These are phyloP conservation scores for Drosophila aldrichi DNA, from an alignment of 2,888 invertebrate genomes.

Conservation along the genomic window DNA sequence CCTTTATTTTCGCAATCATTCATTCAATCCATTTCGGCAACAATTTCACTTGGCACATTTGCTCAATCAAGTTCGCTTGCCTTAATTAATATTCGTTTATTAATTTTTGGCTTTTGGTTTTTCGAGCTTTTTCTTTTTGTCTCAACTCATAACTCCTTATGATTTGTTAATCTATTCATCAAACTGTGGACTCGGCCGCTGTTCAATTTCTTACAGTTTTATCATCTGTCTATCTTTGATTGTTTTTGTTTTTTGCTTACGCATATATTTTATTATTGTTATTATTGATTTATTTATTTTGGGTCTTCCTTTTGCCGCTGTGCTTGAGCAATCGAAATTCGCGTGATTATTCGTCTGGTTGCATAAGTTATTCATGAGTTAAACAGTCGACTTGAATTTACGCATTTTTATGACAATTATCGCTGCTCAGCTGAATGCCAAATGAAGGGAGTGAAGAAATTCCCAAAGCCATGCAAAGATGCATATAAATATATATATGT, in stretches of 20 bases:
- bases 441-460: conserved; percentile 51
- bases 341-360: conserved; percentile 34
- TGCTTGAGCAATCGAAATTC: conserved; percentile 47
- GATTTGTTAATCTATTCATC: conserved; percentile 49
- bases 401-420: conserved; percentile 47
- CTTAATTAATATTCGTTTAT: conserved; percentile 47
- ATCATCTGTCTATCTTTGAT: conserved; percentile 9
- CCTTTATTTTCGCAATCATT: conserved; percentile 29
- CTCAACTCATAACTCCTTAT: background rate
- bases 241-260: conserved; percentile 9
- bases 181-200: conserved; percentile 19
- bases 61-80: conserved; percentile 35
- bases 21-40: conserved; percentile 27
- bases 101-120: conserved; percentile 22
- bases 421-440: conserved; percentile 51
- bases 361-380: conserved; percentile 50
- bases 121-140: background rate
- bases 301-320: background rate
- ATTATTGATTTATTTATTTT: conserved; percentile 35
- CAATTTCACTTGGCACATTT: conserved; percentile 37
- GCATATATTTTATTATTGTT: conserved; percentile 41
- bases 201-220: conserved; percentile 21
- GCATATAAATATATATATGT: conserved; percentile 11
- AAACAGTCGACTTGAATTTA: conserved; percentile 15
- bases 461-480: background rate